Conservation (phyloP, 2,113 vertebrate genomes). For the Coturnix japonica region DNA sequence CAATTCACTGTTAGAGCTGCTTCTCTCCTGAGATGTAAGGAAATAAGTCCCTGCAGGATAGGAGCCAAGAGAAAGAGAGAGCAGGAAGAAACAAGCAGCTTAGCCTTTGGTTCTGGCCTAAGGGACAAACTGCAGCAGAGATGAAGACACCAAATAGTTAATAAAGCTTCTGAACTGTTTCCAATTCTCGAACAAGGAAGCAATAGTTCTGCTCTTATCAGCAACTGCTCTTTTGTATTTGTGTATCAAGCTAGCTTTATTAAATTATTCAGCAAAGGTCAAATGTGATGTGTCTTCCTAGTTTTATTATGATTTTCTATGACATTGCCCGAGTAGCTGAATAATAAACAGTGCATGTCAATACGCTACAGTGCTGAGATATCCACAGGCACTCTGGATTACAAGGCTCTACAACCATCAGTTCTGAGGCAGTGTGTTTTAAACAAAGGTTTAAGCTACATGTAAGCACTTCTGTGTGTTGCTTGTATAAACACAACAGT, state of each 20-base stretch:
- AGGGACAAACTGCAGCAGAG: slow-evolving; percentile 53
- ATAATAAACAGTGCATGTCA: slow-evolving; percentile 59
- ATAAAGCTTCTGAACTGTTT: slow-evolving; percentile 74
- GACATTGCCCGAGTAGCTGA: slow-evolving; percentile 63
- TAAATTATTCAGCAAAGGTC: slow-evolving; percentile 81
- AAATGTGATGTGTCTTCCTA: slow-evolving; percentile 74
- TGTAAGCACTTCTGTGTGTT: neutral
- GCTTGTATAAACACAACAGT: neutral
- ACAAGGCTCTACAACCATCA: neutral
- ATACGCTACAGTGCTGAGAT: neutral
- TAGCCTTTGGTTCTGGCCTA: slow-evolving; percentile 47
- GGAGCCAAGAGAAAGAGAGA: neutral
- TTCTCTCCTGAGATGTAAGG: neutral
- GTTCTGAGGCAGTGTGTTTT: neutral
- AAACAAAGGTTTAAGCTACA: neutral
- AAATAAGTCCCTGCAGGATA: rapidly evolving
- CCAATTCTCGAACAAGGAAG: slow-evolving; percentile 75
- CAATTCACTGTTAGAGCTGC: neutral
- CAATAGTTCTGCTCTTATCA: slow-evolving; percentile 73
- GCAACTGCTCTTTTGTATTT: slow-evolving; percentile 73
- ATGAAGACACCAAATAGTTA: slow-evolving; percentile 72
- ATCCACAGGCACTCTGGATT: neutral
- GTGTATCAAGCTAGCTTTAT: slow-evolving; percentile 71
- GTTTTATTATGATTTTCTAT: slow-evolving; percentile 75
- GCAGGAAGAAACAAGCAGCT: neutral